Conservation (phyloP, 1,140 invertebrate species). For the Drosophila carrolli region DNA sequence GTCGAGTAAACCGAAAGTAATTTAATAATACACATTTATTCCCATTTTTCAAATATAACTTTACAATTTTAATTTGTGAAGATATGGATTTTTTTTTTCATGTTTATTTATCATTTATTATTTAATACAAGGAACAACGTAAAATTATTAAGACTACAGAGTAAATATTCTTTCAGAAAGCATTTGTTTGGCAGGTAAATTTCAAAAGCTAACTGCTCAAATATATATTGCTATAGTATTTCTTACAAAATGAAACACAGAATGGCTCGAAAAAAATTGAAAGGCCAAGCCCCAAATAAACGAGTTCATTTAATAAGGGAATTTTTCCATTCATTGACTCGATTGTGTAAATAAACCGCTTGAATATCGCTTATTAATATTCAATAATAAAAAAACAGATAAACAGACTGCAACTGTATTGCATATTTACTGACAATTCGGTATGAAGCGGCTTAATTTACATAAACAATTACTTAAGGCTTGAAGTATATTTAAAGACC, state of each 20-base stretch:
- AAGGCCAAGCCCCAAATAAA: background rate
- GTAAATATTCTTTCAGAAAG: background rate
- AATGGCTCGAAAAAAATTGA: background rate
- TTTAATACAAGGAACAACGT: background rate
- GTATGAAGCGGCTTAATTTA: too few species aligned
- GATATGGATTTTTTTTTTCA: background rate
- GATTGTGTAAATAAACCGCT: background rate
- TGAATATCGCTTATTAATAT: background rate
- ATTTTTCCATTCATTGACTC: background rate
- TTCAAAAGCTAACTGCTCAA: too few species aligned
- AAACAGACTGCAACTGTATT: too few species aligned
- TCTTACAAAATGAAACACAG: too few species aligned
- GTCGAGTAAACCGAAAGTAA: constrained; percentile 3
- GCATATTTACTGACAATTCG: too few species aligned
- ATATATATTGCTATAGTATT: too few species aligned
- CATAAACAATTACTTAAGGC: too few species aligned
- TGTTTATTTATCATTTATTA: too few species aligned
- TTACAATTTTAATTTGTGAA: background rate
- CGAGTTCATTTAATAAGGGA: background rate
- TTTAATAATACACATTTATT: constrained; percentile 16
- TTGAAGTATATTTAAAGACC: background rate
- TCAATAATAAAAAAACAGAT: background rate
- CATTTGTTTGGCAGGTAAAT: too few species aligned
- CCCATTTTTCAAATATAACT: background rate
- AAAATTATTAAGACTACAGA: background rate